Evolutionary conservation across 1,140 invertebrate species (phyloP), one percentile per base, ranked within the genome.

Genomic region (Neodiprion lecontei): DNA sequence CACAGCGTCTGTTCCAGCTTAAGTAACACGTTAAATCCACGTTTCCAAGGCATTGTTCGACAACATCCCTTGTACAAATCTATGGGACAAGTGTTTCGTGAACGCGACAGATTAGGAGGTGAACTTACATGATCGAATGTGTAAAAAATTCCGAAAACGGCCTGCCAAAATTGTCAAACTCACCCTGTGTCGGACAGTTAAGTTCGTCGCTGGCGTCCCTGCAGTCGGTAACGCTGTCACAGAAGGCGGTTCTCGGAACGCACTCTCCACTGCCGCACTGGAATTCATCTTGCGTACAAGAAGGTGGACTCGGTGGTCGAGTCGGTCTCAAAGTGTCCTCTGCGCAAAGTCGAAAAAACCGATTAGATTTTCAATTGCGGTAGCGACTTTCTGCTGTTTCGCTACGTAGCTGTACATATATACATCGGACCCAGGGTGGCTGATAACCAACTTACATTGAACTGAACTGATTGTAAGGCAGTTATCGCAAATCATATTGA

Each of bases 161-260:
- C 28, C 1, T 40, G 28, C 28, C 28, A 40, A 40, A 40, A 40
- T 40, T 40, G 5, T 40, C 1, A 40, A 40, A 40, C 83, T 82
- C 80, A 88, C 86, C 80, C 77, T 49, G 53, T 61, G 73, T 28
- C 65, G 79, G 3, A 73, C 87, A 88, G n/a, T 79, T 77, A 3
- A 85, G 83, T 84, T 96, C 94, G 86, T 98, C 97, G 3, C 93
- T 93, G 2, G 89, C 90, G 86, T 96, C 94, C 0, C 90, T 88
- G 87, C 97, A 99, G 81, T 99, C 95, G 7, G 81, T 49, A 0
- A 89, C 87, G 1, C 92, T 91, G 81, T 98, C 92, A 83, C 96
- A 98, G 76, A 96, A 92, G 48, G 91, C 82, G 1, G 87, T 79
- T 0, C 86, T 73, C 0, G 91, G 88, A 47, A 97, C 89, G 81